phyloP scores from a whole-genome alignment of 2,888 invertebrate species.

The Lasioglossum villosulum region DNA sequence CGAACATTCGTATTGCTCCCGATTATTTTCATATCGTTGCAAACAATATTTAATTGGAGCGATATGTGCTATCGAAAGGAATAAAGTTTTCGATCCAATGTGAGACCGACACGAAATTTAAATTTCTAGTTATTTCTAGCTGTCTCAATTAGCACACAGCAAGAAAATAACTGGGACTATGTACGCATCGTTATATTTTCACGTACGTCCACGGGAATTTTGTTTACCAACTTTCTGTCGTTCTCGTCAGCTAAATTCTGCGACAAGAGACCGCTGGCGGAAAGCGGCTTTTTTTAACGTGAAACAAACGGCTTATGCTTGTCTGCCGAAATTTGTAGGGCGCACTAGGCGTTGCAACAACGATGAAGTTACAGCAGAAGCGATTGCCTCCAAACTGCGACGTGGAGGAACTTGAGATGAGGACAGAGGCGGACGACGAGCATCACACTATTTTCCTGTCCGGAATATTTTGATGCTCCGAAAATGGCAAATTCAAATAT shows the following conservation, averaged over 20 bases:
- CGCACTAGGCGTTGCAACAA: not conserved
- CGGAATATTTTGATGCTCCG: not conserved
- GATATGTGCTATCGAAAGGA: not conserved
- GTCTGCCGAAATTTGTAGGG: not conserved
- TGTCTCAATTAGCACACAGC: not conserved
- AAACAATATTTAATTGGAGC: not conserved
- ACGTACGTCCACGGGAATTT: not conserved
- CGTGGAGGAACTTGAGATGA: not conserved
- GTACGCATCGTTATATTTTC: not conserved
- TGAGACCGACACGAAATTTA: not conserved
- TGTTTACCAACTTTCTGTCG: not conserved
- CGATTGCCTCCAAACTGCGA: not conserved
- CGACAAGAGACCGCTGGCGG: not conserved
- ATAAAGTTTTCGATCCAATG: not conserved
- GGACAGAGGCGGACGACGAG: not conserved
- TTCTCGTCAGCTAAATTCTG: not conserved
- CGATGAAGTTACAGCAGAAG: not conserved
- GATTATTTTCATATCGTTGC: not conserved
- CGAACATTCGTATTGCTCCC: not conserved
- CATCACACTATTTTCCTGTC: not conserved
- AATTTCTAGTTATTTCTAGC: not conserved
- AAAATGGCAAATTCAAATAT: not conserved
- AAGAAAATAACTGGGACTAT: not conserved
- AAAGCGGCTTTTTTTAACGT: not conserved
- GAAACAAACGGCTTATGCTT: not conserved